Evolutionary conservation across 1,140 invertebrate genomes (phyloP), one percentile per base, ranked within the genome.

Genomic region (Drosophila sp.): DNA sequence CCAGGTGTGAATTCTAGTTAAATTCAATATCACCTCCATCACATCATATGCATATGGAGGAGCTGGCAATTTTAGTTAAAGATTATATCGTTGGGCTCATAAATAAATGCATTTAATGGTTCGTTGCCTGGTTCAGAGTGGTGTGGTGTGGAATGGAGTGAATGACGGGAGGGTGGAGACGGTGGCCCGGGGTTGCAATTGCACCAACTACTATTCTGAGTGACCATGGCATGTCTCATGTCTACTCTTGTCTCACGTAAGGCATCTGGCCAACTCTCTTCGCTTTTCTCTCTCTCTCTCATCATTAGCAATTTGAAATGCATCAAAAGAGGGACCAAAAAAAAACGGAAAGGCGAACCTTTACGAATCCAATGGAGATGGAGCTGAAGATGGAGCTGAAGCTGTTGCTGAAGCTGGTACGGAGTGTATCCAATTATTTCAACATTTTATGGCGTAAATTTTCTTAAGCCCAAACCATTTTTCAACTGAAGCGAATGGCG

Each of bases 401-500:
- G 60, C 29, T 56, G 57, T 11, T 11, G 35, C 35, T 38, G 35
- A 11, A 72, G 72, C 60, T 68, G 63, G 40, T 60, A 63, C 60
- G 66, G 84, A 84, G 84, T 80, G 80, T 89, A 89, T 87, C 84
- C 84, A 87, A 87, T 87, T 87, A 87, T 87, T 87, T 87, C 70
- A 83, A 79, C 85, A 87, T 89, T 87, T 87, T 87, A 87, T 87
- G 84, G 84, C 84, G 84, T 87, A 89, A 89, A 87, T 87, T 87
- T 87, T 87, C 84, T 89, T 87, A 76, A 83, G 75, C 66, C 73
- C 83, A 86, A 86, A 80, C 76, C 84, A 89, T 84, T 87, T 89
- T 87, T 87, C 83, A 89, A 80, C 80, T 82, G 84, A 89, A 87
- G 83, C 83, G 83, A 87, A 86, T 77, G 64, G 72, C 65, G 65